Conservation (phyloP, 2,113 vertebrate species). For the Phycodurus eques region DNA sequence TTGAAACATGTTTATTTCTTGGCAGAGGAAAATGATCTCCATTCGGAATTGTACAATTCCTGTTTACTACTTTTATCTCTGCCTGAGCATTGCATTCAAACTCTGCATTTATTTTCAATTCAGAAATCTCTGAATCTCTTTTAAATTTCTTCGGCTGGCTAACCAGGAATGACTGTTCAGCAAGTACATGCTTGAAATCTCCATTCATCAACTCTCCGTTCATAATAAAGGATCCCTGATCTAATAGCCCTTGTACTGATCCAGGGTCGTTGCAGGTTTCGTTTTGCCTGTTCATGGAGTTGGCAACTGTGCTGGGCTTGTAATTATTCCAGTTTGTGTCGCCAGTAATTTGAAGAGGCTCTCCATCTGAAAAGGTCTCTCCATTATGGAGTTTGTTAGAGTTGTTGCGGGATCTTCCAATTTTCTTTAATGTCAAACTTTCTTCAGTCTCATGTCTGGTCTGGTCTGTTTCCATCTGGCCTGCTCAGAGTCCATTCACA, state of each 20-base stretch:
- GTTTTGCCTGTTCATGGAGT: slow-evolving; percentile 75
- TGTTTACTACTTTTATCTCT: slow-evolving; percentile 73
- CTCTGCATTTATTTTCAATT: slow-evolving; percentile 64
- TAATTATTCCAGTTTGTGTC: slow-evolving; percentile 75
- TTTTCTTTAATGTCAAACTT: slow-evolving; percentile 82
- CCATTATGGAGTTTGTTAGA: slow-evolving; percentile 83
- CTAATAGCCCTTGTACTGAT: slow-evolving; percentile 70
- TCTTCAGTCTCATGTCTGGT: slow-evolving; percentile 89
- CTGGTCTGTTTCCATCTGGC: slow-evolving; percentile 98
- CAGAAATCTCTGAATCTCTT: slow-evolving; percentile 73
- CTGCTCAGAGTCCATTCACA: slow-evolving; percentile 94
- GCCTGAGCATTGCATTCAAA: slow-evolving; percentile 67
- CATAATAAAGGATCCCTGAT: slow-evolving; percentile 74
- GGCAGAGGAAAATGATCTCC: slow-evolving; percentile 79
- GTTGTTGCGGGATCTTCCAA: slow-evolving; percentile 74
- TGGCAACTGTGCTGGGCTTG: slow-evolving; percentile 66
- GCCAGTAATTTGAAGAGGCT: slow-evolving; percentile 77
- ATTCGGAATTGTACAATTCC: slow-evolving; percentile 76
- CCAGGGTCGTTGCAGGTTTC: slow-evolving; percentile 72
- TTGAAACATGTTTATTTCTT: slow-evolving; percentile 81
- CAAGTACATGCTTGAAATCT: slow-evolving; percentile 81
- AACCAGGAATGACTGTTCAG: slow-evolving; percentile 56
- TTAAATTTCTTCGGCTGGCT: slow-evolving; percentile 82
- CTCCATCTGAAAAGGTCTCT: slow-evolving; percentile 73
- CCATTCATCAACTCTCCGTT: slow-evolving; percentile 89